phyloP scores from a whole-genome alignment of 1,140 invertebrate species.

The Hylaeus volcanicus region DNA sequence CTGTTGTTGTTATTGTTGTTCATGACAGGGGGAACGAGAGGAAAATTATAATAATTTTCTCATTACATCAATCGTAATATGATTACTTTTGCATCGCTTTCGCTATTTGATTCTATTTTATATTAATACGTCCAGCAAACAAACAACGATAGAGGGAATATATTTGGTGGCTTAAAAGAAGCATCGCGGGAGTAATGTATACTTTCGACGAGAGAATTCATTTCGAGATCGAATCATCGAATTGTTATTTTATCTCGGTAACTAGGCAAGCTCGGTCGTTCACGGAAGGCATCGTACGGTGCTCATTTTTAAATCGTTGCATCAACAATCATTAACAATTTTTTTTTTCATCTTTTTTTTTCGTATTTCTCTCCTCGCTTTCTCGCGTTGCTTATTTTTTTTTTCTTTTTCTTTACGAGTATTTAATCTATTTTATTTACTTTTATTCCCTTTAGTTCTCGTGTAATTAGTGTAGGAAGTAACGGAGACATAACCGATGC shows the following conservation, averaged over 20 bases:
- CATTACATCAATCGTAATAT: too few relatives aligned
- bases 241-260: conserved; percentile 67
- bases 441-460: conserved; percentile 55
- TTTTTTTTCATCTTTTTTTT: conserved; percentile 39
- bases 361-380: conserved; percentile 34
- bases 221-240: conserved; percentile 56
- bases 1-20: conserved; percentile 9
- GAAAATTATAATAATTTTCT: too few relatives aligned
- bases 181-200: conserved; percentile 52
- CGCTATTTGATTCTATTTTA: too few relatives aligned
- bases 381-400: conserved; percentile 28
- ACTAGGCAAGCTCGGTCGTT: conserved; percentile 80
- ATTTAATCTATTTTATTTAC: conserved; percentile 19
- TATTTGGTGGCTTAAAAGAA: conserved; percentile 11
- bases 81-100: too few relatives aligned
- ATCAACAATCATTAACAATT: conserved; percentile 76
- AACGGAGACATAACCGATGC: conserved; percentile 56
- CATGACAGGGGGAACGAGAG: too few relatives aligned
- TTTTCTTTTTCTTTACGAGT: conserved; percentile 25
- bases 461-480: conserved; percentile 53
- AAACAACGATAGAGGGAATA: neutral
- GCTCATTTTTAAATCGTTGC: conserved; percentile 73
- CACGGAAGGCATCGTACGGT: conserved; percentile 81
- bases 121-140: too few relatives aligned
- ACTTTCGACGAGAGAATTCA: conserved; percentile 53